Base-by-base conservation (phyloP, 1,140 invertebrate species). In the Mactra quadrangularis region DNA sequence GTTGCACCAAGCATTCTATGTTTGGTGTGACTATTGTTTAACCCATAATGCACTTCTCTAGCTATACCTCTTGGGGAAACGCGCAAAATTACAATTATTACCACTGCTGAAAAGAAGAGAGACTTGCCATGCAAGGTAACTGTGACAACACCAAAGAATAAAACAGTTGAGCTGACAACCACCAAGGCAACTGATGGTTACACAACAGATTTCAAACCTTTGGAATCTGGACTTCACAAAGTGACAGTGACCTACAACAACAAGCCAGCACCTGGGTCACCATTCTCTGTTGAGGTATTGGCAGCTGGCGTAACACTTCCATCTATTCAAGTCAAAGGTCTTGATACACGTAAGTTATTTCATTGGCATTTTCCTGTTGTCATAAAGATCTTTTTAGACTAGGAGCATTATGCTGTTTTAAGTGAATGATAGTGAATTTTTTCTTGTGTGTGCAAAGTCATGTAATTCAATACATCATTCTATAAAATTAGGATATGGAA, bases 81-180 rank as follows among this genome's bases (percentile, higher is more conserved):
- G 87, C 96, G 96, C 92, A 96, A 97, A 92, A 97, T 97, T 93
- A 95, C 96, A 90, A 96, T 97, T 88, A 95, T 96, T 87, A 97
- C 96, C 4, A 94, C 95, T 83, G 95, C 95, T 50, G 95, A 96
- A 59, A 91, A 91, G 29, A 89, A 86, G 71, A 95, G 95, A 25
- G 95, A 95, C 86, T 94, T 96, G 77, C 94, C 96, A 27, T 95
- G 97, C 64, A 95, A 84, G 31, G 89, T 94, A 11, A 87, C 87
- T n/a, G 90, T 94, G 19, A 90, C 89, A 11, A 90, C 87, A 41
- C 92, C 93, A 13, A 89, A 88, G 45, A 91, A 92, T 66, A 87
- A 91, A 85, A 90, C 86, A 59, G 84, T 96, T 9, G 95, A 96
- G 76, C 96, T 96, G 0, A 89, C 87, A 9, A 77, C 89, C 19